Conservation (phyloP, 2,797 vertebrate species). For the Steatocranus sp. region DNA sequence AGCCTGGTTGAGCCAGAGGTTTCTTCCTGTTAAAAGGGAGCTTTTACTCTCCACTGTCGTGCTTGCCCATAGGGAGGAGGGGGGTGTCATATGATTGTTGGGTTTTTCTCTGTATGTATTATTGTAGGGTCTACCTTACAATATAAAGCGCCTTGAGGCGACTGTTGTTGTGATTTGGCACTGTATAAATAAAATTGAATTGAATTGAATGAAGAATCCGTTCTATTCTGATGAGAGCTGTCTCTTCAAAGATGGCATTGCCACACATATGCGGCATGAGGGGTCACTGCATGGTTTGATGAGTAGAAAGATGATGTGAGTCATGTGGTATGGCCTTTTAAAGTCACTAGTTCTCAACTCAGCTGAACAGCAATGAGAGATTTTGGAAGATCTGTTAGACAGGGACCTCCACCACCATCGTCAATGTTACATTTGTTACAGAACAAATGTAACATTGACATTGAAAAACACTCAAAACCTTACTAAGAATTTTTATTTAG, state of each 20-base stretch:
- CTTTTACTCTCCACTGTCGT: too few species aligned
- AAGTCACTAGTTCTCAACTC: not conserved
- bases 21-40: too few species aligned
- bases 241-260: not conserved
- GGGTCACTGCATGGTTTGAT: not conserved
- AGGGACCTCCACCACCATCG: not conserved
- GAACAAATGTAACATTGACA: not conserved
- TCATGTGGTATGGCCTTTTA: not conserved
- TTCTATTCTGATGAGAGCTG: not conserved
- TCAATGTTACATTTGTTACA: not conserved
- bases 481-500: not conserved
- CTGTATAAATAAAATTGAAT: not conserved
- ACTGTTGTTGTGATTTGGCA: too few species aligned
- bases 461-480: not conserved
- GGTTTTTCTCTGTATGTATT: too few species aligned
- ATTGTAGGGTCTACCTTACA: too few species aligned
- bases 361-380: not conserved
- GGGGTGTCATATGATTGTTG: too few species aligned
- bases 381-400: not conserved
- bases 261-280: not conserved
- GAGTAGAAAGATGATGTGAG: not conserved
- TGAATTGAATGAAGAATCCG: not conserved
- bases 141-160: too few species aligned
- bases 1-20: too few species aligned
- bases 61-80: too few species aligned